These are phyloP conservation scores for Chirona hameri DNA, from an alignment of 2,888 invertebrate genomes.

Conservation along the genomic window DNA sequence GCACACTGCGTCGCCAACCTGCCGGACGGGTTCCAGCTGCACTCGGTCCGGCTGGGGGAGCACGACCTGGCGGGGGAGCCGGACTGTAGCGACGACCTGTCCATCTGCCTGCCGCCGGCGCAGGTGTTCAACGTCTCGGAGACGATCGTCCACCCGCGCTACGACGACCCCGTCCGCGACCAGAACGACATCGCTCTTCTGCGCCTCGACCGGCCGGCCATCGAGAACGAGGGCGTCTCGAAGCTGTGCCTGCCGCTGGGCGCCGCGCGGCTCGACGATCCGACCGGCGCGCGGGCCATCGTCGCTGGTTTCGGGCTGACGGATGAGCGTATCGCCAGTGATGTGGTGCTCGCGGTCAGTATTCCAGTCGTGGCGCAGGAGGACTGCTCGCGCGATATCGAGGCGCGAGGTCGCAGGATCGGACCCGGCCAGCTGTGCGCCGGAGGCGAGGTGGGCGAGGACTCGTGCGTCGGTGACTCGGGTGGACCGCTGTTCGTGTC, in stretches of 20 bases:
- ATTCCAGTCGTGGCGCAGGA: constrained; percentile 33
- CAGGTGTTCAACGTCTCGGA: constrained; percentile 29
- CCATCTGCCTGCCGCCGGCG: constrained; percentile 28
- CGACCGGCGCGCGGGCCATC: constrained; percentile 29
- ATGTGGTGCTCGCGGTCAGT: constrained; percentile 33
- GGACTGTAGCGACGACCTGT: constrained; percentile 30
- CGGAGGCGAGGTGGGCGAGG: constrained; percentile 32
- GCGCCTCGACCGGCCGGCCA: constrained; percentile 30
- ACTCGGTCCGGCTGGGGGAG: constrained; percentile 37
- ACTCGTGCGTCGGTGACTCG: constrained; percentile 36
- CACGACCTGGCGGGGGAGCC: constrained; percentile 32
- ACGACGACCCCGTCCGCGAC: constrained; percentile 30
- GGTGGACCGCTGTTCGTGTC: constrained; percentile 34
- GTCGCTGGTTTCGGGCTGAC: constrained; percentile 37
- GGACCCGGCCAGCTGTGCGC: constrained; percentile 31
- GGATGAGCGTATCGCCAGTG: constrained; percentile 33
- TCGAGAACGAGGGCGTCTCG: constrained; percentile 33
- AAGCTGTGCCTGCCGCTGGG: constrained; percentile 35
- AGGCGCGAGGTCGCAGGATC: neutral
- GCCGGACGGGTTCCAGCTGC: constrained; percentile 32
- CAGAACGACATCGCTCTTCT: constrained; percentile 36
- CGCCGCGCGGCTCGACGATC: constrained; percentile 22
- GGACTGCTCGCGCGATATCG: constrained; percentile 29
- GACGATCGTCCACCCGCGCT: constrained; percentile 33
- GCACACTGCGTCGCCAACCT: constrained; percentile 33